phyloP scores from a whole-genome alignment of 92 coral and sea anemone genomes.

The Porites cylindrica region DNA sequence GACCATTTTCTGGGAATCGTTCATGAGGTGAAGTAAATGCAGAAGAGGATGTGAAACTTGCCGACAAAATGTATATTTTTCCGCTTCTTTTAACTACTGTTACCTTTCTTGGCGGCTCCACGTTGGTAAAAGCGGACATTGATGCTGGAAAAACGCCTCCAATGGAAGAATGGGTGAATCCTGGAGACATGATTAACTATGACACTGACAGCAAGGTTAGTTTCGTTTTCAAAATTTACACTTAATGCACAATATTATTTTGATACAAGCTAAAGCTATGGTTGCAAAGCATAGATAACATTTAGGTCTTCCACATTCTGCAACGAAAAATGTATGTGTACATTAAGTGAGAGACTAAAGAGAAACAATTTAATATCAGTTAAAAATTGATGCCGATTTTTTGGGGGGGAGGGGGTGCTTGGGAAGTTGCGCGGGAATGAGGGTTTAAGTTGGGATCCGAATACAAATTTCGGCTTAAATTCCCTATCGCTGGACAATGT shows the following conservation, averaged over 20 bases:
- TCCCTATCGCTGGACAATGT: too few relatives aligned
- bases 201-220: conserved; percentile 13
- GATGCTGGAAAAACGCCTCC: conserved; percentile 19
- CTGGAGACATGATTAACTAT: conserved; percentile 78
- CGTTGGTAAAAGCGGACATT: background rate
- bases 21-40: background rate
- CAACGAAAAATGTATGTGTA: too few relatives aligned
- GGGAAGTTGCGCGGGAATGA: too few relatives aligned
- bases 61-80: background rate
- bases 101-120: background rate
- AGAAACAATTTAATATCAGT: too few relatives aligned
- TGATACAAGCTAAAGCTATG: background rate
- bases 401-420: too few relatives aligned
- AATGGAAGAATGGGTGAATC: conserved; percentile 80
- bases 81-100: conserved; percentile 4
- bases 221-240: background rate
- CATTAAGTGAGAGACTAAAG: too few relatives aligned
- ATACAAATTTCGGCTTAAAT: too few relatives aligned
- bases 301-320: too few relatives aligned
- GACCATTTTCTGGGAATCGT: background rate
- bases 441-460: too few relatives aligned
- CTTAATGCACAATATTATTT: background rate
- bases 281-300: background rate
- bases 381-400: too few relatives aligned
- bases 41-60: background rate